These are phyloP conservation scores for Hyperoplus immaculatus DNA, from an alignment of 2,797 vertebrate genomes.

Conservation along the genomic window DNA sequence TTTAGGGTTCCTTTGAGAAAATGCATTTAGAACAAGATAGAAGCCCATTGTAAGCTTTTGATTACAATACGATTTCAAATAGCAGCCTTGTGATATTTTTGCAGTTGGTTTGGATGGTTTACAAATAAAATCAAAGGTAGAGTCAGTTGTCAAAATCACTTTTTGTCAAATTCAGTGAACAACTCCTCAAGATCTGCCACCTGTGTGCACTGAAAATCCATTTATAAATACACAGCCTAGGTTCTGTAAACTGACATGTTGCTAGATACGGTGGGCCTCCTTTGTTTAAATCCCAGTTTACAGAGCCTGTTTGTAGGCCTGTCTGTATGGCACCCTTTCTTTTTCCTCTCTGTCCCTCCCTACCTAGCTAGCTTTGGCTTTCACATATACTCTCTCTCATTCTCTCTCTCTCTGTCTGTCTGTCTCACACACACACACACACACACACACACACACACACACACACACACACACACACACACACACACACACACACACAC, in stretches of 20 bases:
- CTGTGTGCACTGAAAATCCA: too few relatives aligned
- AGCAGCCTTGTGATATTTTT: background rate
- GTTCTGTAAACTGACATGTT: too few relatives aligned
- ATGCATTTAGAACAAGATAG: constrained; percentile 18
- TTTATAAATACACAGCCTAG: too few relatives aligned
- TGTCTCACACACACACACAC: constrained; percentile 8
- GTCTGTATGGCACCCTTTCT: constrained; percentile 42
- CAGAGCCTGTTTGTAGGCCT: background rate
- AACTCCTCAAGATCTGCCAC: too few relatives aligned
- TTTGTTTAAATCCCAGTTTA: too few relatives aligned
- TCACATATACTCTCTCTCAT: background rate
- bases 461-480: constrained; percentile 44
- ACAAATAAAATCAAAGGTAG: background rate
- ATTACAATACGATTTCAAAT: constrained; percentile 12
- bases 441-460: constrained; percentile 25
- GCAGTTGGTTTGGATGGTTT: background rate
- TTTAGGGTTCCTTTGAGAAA: constrained; percentile 5
- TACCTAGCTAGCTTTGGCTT: constrained; percentile 40
- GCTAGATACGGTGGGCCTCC: too few relatives aligned
- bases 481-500: constrained; percentile 1
- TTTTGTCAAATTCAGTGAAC: too few relatives aligned
- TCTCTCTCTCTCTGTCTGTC: too few relatives aligned
- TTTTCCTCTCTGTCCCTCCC: constrained; percentile 40
- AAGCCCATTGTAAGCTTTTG: constrained; percentile 3
- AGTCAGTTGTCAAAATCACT: too few relatives aligned